Evolutionary conservation across 2,113 vertebrate genomes (phyloP).

Genomic region (Myrmecobius fasciatus): DNA sequence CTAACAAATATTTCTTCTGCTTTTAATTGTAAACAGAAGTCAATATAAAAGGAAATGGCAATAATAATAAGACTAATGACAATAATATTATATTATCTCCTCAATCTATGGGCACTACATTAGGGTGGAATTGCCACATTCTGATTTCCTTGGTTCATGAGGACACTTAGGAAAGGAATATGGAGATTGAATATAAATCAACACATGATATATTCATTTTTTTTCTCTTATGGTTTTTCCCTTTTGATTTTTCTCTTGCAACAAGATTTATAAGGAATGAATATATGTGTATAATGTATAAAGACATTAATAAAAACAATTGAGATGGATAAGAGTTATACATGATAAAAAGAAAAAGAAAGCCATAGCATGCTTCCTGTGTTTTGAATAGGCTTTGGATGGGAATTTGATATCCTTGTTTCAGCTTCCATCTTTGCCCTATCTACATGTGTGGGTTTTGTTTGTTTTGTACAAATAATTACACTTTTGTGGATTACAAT

Average conservation of each 20-base stretch:
- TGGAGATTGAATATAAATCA: too few species aligned
- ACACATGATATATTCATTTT: too few species aligned
- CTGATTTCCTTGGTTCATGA: slow-evolving; percentile 67
- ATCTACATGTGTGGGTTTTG: neutral
- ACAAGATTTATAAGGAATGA: too few species aligned
- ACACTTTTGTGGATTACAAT: neutral
- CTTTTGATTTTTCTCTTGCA: too few species aligned
- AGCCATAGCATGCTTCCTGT: neutral
- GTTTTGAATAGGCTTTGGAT: neutral
- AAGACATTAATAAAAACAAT: too few species aligned
- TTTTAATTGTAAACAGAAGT: slow-evolving; percentile 35
- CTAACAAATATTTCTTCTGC: slow-evolving; percentile 53
- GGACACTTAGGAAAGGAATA: neutral
- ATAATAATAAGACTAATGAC: slow-evolving; percentile 45
- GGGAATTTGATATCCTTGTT: neutral
- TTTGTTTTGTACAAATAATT: neutral
- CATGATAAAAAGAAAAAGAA: neutral
- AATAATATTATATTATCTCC: slow-evolving; percentile 20
- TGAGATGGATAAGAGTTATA: too few species aligned
- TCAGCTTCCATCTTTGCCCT: neutral
- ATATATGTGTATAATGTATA: too few species aligned
- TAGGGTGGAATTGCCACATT: slow-evolving; percentile 33
- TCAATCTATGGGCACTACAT: slow-evolving; percentile 39
- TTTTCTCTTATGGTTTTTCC: too few species aligned
- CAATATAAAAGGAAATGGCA: slow-evolving; percentile 22